phyloP scores from a whole-genome alignment of 2,888 invertebrate species.

The Eristalinus sepulchralis region DNA sequence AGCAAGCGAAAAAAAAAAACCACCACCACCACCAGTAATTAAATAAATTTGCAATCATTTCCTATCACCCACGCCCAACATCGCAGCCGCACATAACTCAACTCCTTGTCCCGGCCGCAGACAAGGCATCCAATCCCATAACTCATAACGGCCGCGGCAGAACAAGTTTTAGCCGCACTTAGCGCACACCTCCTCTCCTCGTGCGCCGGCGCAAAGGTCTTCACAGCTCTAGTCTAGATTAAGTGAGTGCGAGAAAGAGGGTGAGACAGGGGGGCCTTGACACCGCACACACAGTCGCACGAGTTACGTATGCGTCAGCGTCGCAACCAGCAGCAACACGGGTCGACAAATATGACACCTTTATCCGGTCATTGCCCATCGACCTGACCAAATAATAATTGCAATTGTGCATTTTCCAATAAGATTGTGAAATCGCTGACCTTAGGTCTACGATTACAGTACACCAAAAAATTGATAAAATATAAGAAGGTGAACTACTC shows the following conservation, averaged over 20 bases:
- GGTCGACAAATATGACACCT: too few relatives aligned
- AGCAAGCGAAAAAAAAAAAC: background rate
- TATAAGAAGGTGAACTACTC: too few relatives aligned
- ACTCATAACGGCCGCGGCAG: background rate
- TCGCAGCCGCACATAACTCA: background rate
- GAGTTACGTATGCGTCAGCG: too few relatives aligned
- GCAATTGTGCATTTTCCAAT: too few relatives aligned
- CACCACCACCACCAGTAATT: too few relatives aligned
- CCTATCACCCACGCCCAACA: background rate
- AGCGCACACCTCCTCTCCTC: background rate
- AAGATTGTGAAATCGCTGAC: too few relatives aligned
- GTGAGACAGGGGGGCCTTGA: slow-evolving; percentile 14
- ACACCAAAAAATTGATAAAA: too few relatives aligned
- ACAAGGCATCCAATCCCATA: background rate
- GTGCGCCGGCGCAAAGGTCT: background rate
- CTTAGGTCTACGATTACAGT: too few relatives aligned
- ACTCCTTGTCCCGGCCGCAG: background rate
- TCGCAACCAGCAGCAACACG: too few relatives aligned
- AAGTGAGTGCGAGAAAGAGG: too few relatives aligned
- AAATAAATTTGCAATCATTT: background rate
- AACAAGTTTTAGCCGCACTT: background rate
- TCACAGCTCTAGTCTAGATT: background rate
- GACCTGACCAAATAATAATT: too few relatives aligned
- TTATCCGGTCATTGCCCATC: too few relatives aligned
- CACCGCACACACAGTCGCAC: slow-evolving; percentile 24